phyloP scores from a whole-genome alignment of 2,888 invertebrate genomes.

The Dorcus hopei region DNA sequence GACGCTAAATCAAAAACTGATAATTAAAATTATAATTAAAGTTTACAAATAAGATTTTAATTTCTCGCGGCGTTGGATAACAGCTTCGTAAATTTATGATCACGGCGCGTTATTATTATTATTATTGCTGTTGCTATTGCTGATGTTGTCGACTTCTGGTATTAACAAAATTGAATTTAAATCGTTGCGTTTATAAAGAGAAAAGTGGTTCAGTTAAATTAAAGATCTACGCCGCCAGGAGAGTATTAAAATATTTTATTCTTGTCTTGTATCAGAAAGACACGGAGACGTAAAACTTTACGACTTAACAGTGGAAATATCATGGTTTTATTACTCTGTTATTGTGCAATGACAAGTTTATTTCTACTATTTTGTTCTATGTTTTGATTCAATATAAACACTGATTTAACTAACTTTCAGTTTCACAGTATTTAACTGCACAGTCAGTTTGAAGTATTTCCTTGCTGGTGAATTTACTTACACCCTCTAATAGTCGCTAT shows the following conservation, averaged over 20 bases:
- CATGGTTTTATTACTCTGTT: slow-evolving; percentile 37
- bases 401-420: background rate
- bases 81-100: too few relatives aligned
- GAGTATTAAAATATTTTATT: slow-evolving; percentile 6
- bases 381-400: slow-evolving; percentile 22
- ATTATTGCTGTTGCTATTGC: too few relatives aligned
- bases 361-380: slow-evolving; percentile 26
- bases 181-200: background rate
- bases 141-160: too few relatives aligned
- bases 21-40: slow-evolving; percentile 13
- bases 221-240: slow-evolving; percentile 3
- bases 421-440: too few relatives aligned
- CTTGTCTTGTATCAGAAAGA: background rate
- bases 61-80: slow-evolving; percentile 1
- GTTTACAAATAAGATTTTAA: slow-evolving; percentile 10
- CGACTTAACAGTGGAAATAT: slow-evolving; percentile 39
- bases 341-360: slow-evolving; percentile 37
- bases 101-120: too few relatives aligned
- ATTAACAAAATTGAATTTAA: background rate
- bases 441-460: too few relatives aligned
- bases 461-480: background rate
- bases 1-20: slow-evolving; percentile 12
- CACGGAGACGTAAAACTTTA: slow-evolving; percentile 26
- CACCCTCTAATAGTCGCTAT: slow-evolving; percentile 19
- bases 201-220: background rate